A percentile compares a stretch with the other conserved stretches of the same genome.
phyloP scores from a whole-genome alignment of 2,888 invertebrate species.

The Rhorus exstirpatorius region DNA sequence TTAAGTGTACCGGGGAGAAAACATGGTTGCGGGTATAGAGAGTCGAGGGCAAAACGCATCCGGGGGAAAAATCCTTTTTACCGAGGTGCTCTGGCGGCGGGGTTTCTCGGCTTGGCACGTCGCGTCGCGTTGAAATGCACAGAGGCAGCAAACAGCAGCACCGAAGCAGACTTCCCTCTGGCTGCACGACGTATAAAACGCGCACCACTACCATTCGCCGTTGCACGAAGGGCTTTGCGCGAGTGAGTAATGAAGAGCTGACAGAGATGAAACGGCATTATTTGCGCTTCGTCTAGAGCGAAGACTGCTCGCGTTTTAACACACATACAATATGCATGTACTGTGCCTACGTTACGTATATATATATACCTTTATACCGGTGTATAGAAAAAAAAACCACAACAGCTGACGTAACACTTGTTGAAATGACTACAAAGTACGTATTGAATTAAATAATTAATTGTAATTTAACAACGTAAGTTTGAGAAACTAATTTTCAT shows the following conservation, averaged over 20 bases:
- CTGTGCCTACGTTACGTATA: background rate
- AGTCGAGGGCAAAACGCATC: slow-evolving; percentile 62
- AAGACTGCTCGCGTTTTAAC: slow-evolving; percentile 33
- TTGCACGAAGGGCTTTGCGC: slow-evolving; percentile 33
- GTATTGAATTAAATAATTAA: too few relatives aligned
- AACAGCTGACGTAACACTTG: too few relatives aligned
- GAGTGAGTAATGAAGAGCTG: slow-evolving; percentile 79
- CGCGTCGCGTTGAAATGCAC: slow-evolving; percentile 45
- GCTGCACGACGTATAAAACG: slow-evolving; percentile 53
- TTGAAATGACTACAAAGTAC: too few relatives aligned
- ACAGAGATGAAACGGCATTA: slow-evolving; percentile 78
- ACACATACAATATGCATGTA: background rate
- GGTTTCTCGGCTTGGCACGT: slow-evolving; percentile 60
- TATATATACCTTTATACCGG: background rate
- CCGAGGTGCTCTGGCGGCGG: slow-evolving; percentile 62
- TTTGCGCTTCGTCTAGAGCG: slow-evolving; percentile 71
- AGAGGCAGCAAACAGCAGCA: slow-evolving; percentile 61
- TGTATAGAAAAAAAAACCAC: background rate
- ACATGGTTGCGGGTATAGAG: slow-evolving; percentile 20
- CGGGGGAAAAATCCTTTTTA: slow-evolving; percentile 72
- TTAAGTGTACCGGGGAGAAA: slow-evolving; percentile 53
- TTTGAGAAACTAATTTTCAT: too few relatives aligned
- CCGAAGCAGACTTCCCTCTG: slow-evolving; percentile 53
- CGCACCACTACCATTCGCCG: slow-evolving; percentile 8
- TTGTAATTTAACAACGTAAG: too few relatives aligned